Evolutionary conservation across 1,140 invertebrate species (phyloP), one percentile per base, ranked within the genome.

Genomic region (Chironomus striatipennis): DNA sequence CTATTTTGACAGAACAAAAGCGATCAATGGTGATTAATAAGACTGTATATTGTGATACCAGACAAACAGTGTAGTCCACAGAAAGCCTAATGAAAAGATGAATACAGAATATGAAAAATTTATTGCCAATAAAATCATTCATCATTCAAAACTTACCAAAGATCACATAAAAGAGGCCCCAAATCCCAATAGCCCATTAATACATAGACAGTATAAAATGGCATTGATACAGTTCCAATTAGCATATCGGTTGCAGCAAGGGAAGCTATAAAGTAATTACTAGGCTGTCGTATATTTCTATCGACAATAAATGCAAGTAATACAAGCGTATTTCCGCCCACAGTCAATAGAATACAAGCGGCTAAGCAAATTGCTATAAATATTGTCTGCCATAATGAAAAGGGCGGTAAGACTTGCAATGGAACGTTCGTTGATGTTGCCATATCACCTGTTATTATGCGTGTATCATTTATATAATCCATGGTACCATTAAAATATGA

Each of bases 261-360:
- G 0, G 97, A 99, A 3, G 96, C 97, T 74, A 99, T 98, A 85
- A 99, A 99, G 85, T 99, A 99, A 85, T 99, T 99, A 80, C 95
- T 98, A 2, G 98, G 98, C 80, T 99, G 97, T 70, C 98, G 89
- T 79, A 99, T 99, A 74, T 93, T 93, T 75, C 97, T 87, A 82
- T 99, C 98, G 24, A 99, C 92, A 74, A 98, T 92, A 84, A 99
- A 99, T 21, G 97, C 95, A 43, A 98, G 82, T 21, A 99, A 87
- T 42, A 99, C 98, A 15, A 99, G 88, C 72, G 99, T 93, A 82
- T 99, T 99, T 47, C 98, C 98, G 75, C 91, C 90, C 15, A 98
- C 90, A 0, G 97, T 98, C 64, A 98, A 85, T 18, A 98, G 87
- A 77, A 97, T 97, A 79, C 95, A 95, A 72, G 96, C 83, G 2